Percentiles rank a stretch among this genome's conserved stretches.
Evolutionary conservation across 2,888 invertebrate species (phyloP).

Genomic region (Eupithecia pulchellata): DNA sequence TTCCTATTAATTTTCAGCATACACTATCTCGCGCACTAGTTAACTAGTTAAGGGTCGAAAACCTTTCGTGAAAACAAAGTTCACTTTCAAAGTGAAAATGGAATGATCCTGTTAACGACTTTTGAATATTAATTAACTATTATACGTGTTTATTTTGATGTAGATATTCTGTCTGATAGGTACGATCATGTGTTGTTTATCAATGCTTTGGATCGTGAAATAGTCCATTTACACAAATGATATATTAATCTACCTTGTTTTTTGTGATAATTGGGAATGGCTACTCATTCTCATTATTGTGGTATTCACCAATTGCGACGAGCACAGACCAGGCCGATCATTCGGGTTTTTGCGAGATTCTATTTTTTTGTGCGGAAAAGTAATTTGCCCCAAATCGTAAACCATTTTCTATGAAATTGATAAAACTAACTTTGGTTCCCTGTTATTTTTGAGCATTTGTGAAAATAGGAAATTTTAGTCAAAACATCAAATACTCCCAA

Average conservation of each 20-base stretch:
- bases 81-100: constrained; percentile 52
- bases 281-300: background rate
- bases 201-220: constrained; percentile 2
- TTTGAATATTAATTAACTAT: constrained; percentile 56
- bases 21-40: constrained; percentile 52
- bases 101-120: constrained; percentile 55
- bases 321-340: no score
- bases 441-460: no score
- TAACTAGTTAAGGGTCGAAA: constrained; percentile 59
- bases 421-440: no score
- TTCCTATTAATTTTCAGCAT: constrained; percentile 52
- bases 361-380: no score
- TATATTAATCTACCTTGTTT: background rate
- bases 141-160: constrained; percentile 42
- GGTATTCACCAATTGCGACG: background rate
- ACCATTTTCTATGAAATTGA: no score
- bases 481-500: no score
- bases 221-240: background rate
- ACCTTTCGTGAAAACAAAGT: constrained; percentile 50
- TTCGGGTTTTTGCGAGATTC: no score
- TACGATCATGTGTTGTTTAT: constrained; percentile 25
- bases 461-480: no score
- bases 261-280: background rate
- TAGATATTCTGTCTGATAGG: constrained; percentile 36
- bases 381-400: no score